phyloP scores from a whole-genome alignment of 1,140 invertebrate genomes.

The Rhizoglyphus robini region DNA sequence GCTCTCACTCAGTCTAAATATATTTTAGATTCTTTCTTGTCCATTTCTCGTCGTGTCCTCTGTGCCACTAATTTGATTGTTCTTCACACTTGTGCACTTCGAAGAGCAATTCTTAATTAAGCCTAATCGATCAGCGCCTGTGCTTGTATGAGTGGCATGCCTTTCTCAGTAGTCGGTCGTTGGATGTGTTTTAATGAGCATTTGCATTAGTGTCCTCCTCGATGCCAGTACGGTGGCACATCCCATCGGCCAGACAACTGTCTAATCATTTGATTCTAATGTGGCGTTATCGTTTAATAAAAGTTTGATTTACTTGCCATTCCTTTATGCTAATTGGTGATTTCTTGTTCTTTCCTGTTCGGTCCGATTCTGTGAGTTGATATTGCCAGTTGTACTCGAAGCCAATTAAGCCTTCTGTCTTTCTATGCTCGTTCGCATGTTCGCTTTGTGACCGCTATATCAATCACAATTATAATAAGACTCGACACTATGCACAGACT shows the following conservation, averaged over 20 bases:
- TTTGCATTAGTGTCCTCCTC: too few relatives aligned
- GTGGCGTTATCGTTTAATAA: background rate
- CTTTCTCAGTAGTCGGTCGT: too few relatives aligned
- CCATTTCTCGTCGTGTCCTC: too few relatives aligned
- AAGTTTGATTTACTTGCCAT: slow-evolving; percentile 10
- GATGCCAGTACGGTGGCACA: too few relatives aligned
- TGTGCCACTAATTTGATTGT: too few relatives aligned
- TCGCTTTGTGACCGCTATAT: background rate
- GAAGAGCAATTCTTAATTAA: too few relatives aligned
- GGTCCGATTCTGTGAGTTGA: background rate
- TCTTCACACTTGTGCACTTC: too few relatives aligned
- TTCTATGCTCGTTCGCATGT: background rate
- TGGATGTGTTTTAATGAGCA: too few relatives aligned
- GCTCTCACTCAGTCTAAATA: too few relatives aligned
- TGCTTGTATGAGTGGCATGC: background rate
- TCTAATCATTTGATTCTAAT: background rate
- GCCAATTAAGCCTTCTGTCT: slow-evolving; percentile 3
- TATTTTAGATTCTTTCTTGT: too few relatives aligned
- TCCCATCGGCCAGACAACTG: too few relatives aligned
- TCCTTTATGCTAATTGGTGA: slow-evolving; percentile 3
- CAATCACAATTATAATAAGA: slow-evolving; percentile 15
- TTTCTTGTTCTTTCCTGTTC: background rate
- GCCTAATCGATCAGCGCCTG: too few relatives aligned
- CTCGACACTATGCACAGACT: background rate
- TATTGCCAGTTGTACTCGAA: background rate